Evolutionary conservation across 2,113 vertebrate genomes (phyloP), one percentile per base, ranked within the genome.

Genomic region (Callipepla californica): DNA sequence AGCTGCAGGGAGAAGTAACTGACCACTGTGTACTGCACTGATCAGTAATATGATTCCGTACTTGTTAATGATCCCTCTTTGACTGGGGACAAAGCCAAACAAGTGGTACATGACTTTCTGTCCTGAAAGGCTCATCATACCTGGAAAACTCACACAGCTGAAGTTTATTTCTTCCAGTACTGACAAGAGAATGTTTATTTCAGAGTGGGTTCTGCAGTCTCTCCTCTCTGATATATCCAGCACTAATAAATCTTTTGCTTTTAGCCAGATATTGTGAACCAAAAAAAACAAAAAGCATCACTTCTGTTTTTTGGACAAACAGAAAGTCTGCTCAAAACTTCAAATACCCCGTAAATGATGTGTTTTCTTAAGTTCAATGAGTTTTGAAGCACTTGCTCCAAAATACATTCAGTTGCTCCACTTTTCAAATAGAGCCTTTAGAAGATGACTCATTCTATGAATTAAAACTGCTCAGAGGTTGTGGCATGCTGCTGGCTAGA

Each of bases 21-120:
- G 76, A 80, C 73, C 7, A 3, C 67, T 67, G 20, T 2, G 1
- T n/a, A 53, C 19, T 19, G 18, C 2, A 1, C 17, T 65, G 74
- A 59, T 77, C 14, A 66, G 78, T 57, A 89, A 40, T 36, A 74
- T 11, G 63, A 92, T 63, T 65, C 77, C 82, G 17, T 11, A 70
- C 32, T 89, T 12, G 4, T 82, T 80, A 93, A 81, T 66, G 23
- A 91, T 26, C 47, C 44, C 22, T n/a, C 45, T 95, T 32, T 74
- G 59, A 68, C 66, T 76, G 78, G 25, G 8, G 80, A 89, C 48
- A 93, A 82, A 66, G 76, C 57, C 80, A 96, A 91, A 22, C 26
- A 91, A 93, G 22, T 34, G 30, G 45, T 65, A 72, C 53, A 48
- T 32, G 30, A 87, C 69, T 91, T 85, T 84, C 18, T 23, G 63